These are phyloP conservation scores for Didymodactylos carnosus DNA, from an alignment of 2,888 invertebrate species.

Conservation along the genomic window DNA sequence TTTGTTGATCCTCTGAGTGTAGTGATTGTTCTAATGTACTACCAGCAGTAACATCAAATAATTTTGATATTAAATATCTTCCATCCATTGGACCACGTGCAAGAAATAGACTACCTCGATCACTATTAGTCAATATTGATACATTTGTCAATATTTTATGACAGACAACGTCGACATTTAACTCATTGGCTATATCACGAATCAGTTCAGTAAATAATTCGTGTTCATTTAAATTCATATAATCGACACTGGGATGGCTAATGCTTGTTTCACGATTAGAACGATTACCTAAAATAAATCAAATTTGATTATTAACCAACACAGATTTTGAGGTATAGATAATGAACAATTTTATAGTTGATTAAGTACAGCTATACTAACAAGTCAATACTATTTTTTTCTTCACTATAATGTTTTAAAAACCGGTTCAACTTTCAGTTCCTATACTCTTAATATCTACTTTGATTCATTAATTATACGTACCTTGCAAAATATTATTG, in stretches of 20 bases:
- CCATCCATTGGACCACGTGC: conserved; percentile 57
- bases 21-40: conserved; percentile 42
- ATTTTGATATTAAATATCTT: conserved; percentile 66
- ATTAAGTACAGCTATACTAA: too few relatives aligned
- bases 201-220: conserved; percentile 90
- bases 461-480: too few relatives aligned
- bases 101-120: conserved; percentile 65
- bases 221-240: conserved; percentile 58
- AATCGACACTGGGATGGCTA: conserved; percentile 18
- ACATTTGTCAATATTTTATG: conserved; percentile 90
- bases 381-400: too few relatives aligned
- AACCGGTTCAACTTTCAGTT: conserved; percentile 14
- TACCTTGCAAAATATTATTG: conserved; percentile 22
- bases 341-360: too few relatives aligned
- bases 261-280: neutral
- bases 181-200: conserved; percentile 76
- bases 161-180: conserved; percentile 78
- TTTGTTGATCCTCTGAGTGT: conserved; percentile 27
- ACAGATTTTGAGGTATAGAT: too few relatives aligned
- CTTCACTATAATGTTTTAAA: too few relatives aligned
- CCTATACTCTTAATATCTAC: too few relatives aligned
- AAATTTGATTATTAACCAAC: too few relatives aligned
- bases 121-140: conserved; percentile 70
- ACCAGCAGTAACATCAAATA: conserved; percentile 76
- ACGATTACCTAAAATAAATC: too few relatives aligned